phyloP scores from a whole-genome alignment of 2,797 vertebrate genomes.

The Rhinichthys osculus region DNA sequence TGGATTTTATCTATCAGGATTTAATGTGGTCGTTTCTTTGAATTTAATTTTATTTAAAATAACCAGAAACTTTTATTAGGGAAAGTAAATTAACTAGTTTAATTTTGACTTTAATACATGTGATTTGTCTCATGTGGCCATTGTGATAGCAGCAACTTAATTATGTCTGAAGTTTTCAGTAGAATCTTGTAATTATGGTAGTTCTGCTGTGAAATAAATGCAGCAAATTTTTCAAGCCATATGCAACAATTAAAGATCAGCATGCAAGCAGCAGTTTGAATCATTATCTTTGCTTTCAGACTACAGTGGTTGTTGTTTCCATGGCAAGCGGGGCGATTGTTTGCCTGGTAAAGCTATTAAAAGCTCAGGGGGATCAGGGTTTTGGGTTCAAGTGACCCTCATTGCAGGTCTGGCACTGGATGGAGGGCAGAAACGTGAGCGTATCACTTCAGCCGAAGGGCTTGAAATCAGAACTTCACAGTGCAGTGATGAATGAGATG shows the following conservation, averaged over 20 bases:
- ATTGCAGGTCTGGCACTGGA: background rate
- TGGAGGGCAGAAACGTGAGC: background rate
- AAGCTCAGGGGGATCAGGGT: background rate
- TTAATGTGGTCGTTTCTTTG: background rate
- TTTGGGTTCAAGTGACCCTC: background rate
- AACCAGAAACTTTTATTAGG: background rate
- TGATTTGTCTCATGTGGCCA: conserved; percentile 1
- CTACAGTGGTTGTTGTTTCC: background rate
- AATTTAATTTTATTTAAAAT: background rate
- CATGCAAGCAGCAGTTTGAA: background rate
- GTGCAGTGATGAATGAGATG: background rate
- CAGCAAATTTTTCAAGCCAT: background rate
- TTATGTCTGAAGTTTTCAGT: background rate
- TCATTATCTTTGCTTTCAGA: conserved; percentile 8
- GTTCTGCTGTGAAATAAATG: background rate
- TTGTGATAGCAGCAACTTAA: background rate
- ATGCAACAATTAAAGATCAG: background rate
- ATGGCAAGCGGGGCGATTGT: background rate
- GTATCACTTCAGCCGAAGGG: conserved; percentile 1
- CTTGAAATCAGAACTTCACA: conserved; percentile 25
- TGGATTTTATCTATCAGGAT: background rate
- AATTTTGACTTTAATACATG: background rate
- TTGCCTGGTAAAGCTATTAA: background rate
- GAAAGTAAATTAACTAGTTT: background rate
- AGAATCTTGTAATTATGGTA: background rate